These are phyloP conservation scores for Eupristina koningsbergeri DNA, from an alignment of 1,140 invertebrate genomes.

Conservation along the genomic window DNA sequence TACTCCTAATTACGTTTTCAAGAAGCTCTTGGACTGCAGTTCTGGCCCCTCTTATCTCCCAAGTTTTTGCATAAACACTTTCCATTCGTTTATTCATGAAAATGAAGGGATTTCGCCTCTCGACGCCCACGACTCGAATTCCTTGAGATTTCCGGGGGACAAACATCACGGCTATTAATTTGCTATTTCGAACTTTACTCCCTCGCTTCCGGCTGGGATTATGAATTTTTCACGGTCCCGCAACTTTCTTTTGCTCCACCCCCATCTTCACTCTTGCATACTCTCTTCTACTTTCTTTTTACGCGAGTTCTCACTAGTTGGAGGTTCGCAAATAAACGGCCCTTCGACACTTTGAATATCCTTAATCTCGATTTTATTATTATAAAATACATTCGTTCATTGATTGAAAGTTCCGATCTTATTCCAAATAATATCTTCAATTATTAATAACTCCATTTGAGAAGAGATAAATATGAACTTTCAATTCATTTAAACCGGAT, in stretches of 20 bases:
- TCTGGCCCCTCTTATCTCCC: background rate
- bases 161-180: slow-evolving; percentile 26
- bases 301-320: background rate
- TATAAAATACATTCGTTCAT: background rate
- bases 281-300: background rate
- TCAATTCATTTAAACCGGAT: too few species aligned
- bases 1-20: slow-evolving; percentile 52
- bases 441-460: background rate
- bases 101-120: slow-evolving; percentile 22
- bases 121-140: background rate
- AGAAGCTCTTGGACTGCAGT: background rate
- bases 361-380: too few species aligned
- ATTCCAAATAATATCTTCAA: background rate
- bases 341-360: too few species aligned
- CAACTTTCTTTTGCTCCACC: background rate
- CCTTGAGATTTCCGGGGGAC: background rate
- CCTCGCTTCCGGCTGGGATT: background rate
- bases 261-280: too few species aligned
- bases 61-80: background rate
- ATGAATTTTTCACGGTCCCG: slow-evolving; percentile 35
- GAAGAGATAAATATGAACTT: too few species aligned
- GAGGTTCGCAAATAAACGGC: background rate
- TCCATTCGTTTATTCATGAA: slow-evolving; percentile 38
- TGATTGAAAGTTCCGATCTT: background rate
- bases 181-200: slow-evolving; percentile 32